These are phyloP conservation scores for Carterocephalus palaemon DNA, from an alignment of 2,888 invertebrate species.

Conservation along the genomic window DNA sequence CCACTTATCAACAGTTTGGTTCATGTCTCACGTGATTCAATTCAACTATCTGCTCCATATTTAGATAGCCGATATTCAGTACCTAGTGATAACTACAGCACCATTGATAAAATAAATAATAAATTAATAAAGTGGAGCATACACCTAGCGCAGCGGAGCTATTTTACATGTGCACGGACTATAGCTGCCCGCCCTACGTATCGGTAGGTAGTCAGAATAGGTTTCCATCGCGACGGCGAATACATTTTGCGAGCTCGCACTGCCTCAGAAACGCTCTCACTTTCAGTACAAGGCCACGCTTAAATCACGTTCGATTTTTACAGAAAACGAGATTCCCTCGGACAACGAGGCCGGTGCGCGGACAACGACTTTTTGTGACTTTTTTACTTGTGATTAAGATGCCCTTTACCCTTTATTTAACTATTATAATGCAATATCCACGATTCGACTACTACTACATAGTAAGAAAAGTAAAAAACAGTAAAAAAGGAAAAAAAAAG, in stretches of 20 bases:
- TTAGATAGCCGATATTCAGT: no score
- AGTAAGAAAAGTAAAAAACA: no score
- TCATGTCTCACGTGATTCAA: no score
- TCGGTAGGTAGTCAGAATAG: slow-evolving; percentile 70
- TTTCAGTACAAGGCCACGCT: slow-evolving; percentile 47
- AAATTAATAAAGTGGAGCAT: slow-evolving; percentile 52
- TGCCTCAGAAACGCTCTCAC: slow-evolving; percentile 50
- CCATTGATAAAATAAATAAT: not conserved
- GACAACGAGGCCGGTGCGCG: no score
- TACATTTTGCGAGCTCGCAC: slow-evolving; percentile 66
- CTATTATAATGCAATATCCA: no score
- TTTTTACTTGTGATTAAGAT: no score
- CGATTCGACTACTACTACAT: no score
- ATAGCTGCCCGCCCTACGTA: slow-evolving; percentile 70
- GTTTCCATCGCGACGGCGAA: slow-evolving; percentile 69
- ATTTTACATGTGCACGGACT: slow-evolving; percentile 77
- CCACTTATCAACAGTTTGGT: no score
- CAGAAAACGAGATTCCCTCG: slow-evolving; percentile 19
- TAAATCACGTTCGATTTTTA: slow-evolving; percentile 44
- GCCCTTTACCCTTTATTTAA: no score
- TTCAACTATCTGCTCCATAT: no score
- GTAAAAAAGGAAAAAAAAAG: no score
- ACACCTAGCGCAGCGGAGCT: slow-evolving; percentile 48
- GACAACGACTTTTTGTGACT: slow-evolving; percentile 14
- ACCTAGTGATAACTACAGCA: no score